These are phyloP conservation scores for Hassar affinis DNA, from an alignment of 2,113 vertebrate species.

Conservation along the genomic window DNA sequence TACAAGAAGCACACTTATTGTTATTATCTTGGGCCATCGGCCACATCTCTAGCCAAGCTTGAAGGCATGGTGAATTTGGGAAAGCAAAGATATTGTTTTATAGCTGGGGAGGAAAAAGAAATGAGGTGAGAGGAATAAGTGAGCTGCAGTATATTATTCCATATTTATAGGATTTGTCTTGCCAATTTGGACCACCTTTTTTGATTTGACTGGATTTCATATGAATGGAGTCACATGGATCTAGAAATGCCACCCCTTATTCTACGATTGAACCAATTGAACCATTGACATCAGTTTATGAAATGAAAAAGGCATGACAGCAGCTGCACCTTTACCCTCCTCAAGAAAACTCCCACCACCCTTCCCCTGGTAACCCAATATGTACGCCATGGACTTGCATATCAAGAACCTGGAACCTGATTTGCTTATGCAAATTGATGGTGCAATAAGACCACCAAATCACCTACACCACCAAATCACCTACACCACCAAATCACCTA, in stretches of 20 bases:
- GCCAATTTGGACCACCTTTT: not conserved
- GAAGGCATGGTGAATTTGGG: not conserved
- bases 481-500: too few species aligned
- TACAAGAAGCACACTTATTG: not conserved
- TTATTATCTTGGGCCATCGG: not conserved
- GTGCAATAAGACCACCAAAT: not conserved
- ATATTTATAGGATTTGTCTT: not conserved
- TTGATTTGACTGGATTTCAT: not conserved
- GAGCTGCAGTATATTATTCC: not conserved
- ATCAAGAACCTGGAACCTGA: not conserved
- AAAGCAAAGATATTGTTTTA: not conserved
- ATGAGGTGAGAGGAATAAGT: not conserved
- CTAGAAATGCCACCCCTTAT: too few species aligned
- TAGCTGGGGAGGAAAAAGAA: not conserved
- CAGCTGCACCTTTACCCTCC: not conserved
- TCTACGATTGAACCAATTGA: not conserved
- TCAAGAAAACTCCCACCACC: not conserved
- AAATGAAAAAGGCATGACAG: not conserved
- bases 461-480: too few species aligned
- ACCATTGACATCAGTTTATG: not conserved
- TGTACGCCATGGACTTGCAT: not conserved
- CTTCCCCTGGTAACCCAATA: not conserved
- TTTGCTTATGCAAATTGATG: not conserved
- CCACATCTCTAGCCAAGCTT: not conserved
- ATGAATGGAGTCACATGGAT: not conserved